Evolutionary conservation across 2,797 vertebrate genomes (phyloP), one percentile per base, ranked within the genome.

Genomic region (Choloepus didactylus): DNA sequence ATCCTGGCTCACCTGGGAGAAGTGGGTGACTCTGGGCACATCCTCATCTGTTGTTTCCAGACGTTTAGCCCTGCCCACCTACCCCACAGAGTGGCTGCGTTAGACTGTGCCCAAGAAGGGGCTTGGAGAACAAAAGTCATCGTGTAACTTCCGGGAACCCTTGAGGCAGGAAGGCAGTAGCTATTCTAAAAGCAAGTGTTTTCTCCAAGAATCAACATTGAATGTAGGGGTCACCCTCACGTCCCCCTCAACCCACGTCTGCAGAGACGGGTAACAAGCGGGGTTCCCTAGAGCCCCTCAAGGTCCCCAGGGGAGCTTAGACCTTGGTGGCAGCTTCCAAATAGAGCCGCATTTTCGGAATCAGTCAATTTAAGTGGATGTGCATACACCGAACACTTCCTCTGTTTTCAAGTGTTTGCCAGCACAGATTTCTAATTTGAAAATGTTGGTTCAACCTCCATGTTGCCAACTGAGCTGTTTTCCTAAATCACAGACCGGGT

Each of bases 61-160:
- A 51, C 69, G 27, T 3, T 1, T 31, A 25, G 51, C 16, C 25
- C 31, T 38, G 29, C 51, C 51, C 31, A 18, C 27, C 38, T 3
- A 46, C 29, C n/a, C 38, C 41, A 27, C 18, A 73, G 67, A 51
- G n/a, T 6, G n/a, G 73, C 79, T 66, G 15, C 82, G 25, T 66
- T 38, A 14, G 9, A 46, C 62, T 2, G 0, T 3, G 41, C 29
- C 19, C 2, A 0, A 0, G 1, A 67, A 15, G 3, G 10, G 6
- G 44, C 73, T 80, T 73, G 9, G 29, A 6, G 31, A 54, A 64
- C 49, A 85, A 59, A 72, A 15, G 31, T 3, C 25, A 21, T 3
- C 0, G 0, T 0, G 5, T 4, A 80, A 60, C 21, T 62, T 4
- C 14, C 9, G 27, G 25, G 7, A 41, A n/a, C 49, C 18, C 69